Base-by-base conservation (phyloP, 1,140 invertebrate genomes). In the Oryctes rhinoceros region DNA sequence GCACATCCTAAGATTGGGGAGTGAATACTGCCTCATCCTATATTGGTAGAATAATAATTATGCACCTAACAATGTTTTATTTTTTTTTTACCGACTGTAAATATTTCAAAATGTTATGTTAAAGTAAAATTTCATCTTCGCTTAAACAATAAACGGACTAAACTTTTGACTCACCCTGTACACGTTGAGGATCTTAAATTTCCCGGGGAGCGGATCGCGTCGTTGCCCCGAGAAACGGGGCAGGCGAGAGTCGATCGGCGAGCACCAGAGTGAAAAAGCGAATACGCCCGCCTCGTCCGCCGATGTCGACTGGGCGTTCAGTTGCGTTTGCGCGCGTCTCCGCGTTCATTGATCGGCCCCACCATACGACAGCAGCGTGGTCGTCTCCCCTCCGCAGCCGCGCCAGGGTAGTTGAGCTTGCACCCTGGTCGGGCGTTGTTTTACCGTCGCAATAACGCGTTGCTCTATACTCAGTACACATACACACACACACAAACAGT, bases 321-420 rank as follows among this genome's bases (percentile, higher is more conserved):
- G 48, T 79, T 30, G 47, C 74, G 78, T 53, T 53, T 82, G 80
- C 81, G 82, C 81, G 78, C 81, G 77, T 79, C 79, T 81, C 82
- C 65, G 74, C 81, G 81, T 81, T 83, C 83, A 82, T 83, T 81
- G 81, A 82, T 83, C 81, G 81, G 76, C 83, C 80, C 81, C 81
- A 81, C 81, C 80, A 80, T 24, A 59, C 67, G 30, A 24, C 13
- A 37, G 37, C 75, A 20, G n/a, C 39, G 13, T 15, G 75, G 18
- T 49, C 47, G n/a, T 76, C 75, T 49, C 80, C 80, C 80, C 81
- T 81, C 81, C 81, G 78, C 80, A 75, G 35, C 80, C 81, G 79
- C 37, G 81, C 83, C 83, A 80, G 85, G 85, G 85, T 86, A 86
- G 85, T 86, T 84, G 81, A 81, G 82, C 83, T 81, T 81, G 79